These are phyloP conservation scores for Dallia pectoralis DNA, from an alignment of 2,797 vertebrate species.

Conservation along the genomic window DNA sequence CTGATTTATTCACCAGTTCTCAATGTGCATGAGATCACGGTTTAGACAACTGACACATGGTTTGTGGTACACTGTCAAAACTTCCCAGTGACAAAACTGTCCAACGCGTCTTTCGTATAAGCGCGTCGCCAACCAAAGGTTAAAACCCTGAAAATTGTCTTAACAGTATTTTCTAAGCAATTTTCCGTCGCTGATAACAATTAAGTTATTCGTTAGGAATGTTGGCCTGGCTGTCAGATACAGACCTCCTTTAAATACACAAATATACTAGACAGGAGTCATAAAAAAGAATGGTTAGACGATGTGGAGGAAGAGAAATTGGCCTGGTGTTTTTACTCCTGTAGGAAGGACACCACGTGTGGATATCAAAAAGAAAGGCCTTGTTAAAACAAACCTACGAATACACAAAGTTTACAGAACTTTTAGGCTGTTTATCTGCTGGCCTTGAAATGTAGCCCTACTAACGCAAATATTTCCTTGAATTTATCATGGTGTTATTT, in stretches of 20 bases:
- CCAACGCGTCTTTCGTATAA: conserved; percentile 29
- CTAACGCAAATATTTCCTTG: neutral
- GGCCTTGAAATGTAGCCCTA: conserved; percentile 14
- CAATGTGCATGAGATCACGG: conserved; percentile 33
- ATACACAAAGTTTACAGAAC: conserved; percentile 19
- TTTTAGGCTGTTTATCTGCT: neutral
- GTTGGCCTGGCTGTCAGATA: conserved; percentile 7
- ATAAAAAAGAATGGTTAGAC: conserved; percentile 26
- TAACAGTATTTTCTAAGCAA: conserved; percentile 22
- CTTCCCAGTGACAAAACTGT: conserved; percentile 43
- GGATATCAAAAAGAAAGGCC: neutral
- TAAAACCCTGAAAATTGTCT: conserved; percentile 8
- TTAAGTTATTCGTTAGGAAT: conserved; percentile 32
- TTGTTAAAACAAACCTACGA: conserved; percentile 18
- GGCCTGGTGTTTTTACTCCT: neutral
- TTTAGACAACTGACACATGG: conserved; percentile 27
- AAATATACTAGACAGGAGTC: neutral
- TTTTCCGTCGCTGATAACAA: conserved; percentile 24
- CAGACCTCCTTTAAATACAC: conserved; percentile 12
- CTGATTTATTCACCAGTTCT: conserved; percentile 20
- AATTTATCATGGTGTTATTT: neutral
- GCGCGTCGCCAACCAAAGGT: neutral
- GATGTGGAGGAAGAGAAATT: conserved; percentile 25
- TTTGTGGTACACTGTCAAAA: conserved; percentile 55
- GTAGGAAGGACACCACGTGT: conserved; percentile 7